These are phyloP conservation scores for Heliothis virescens DNA, from an alignment of 1,140 invertebrate genomes.

Conservation along the genomic window DNA sequence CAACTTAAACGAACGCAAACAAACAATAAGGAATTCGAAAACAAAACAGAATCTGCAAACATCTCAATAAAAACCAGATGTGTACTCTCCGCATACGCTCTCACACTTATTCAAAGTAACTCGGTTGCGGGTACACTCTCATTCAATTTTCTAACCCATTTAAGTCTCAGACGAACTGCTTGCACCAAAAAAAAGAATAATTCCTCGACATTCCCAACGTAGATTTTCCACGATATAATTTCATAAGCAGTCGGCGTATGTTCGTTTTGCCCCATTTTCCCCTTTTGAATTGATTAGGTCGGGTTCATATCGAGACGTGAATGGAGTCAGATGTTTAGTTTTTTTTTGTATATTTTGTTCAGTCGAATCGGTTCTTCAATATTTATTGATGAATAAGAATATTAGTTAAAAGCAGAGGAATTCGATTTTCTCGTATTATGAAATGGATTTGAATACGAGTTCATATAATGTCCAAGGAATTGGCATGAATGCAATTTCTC, in stretches of 20 bases:
- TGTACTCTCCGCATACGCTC: constrained; percentile 62
- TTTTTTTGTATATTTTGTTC: constrained; percentile 62
- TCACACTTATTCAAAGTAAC: constrained; percentile 76
- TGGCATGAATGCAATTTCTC: not conserved
- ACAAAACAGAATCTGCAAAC: constrained; percentile 56
- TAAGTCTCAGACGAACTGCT: constrained; percentile 81
- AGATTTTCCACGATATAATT: constrained; percentile 83
- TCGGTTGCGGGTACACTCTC: constrained; percentile 68
- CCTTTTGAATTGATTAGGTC: constrained; percentile 83
- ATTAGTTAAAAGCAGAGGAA: constrained; percentile 53
- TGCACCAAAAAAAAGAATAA: constrained; percentile 69
- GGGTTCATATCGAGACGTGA: constrained; percentile 79
- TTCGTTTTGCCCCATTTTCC: constrained; percentile 78
- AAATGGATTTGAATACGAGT: not conserved
- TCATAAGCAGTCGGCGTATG: constrained; percentile 80
- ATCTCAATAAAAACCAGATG: constrained; percentile 58
- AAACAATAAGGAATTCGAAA: constrained; percentile 48
- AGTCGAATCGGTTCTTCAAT: constrained; percentile 60
- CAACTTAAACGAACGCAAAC: constrained; percentile 9
- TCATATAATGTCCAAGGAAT: constrained; percentile 2
- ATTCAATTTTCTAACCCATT: constrained; percentile 86
- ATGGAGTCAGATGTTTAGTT: constrained; percentile 73
- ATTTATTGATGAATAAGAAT: constrained; percentile 61
- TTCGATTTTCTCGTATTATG: not conserved
- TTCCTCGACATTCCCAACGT: constrained; percentile 70